phyloP scores from a whole-genome alignment of 2,113 vertebrate genomes.

The Perca schrenkii region DNA sequence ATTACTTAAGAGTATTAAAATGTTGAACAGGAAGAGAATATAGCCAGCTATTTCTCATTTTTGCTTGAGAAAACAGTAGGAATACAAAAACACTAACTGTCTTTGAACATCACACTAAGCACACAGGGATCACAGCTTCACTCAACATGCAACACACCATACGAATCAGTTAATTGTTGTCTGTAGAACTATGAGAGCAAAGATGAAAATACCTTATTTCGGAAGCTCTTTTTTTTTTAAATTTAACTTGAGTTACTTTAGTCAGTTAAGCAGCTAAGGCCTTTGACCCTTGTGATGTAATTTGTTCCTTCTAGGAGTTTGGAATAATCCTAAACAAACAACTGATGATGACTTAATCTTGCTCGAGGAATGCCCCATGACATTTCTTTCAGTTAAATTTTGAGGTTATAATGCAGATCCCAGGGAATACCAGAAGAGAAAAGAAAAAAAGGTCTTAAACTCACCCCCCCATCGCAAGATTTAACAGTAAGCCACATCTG shows the following conservation, averaged over 20 bases:
- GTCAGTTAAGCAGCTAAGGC: background rate
- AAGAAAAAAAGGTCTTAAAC: background rate
- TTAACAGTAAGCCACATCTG: constrained; percentile 31
- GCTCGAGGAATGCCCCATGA: background rate
- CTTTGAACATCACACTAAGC: constrained; percentile 17
- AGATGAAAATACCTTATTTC: background rate
- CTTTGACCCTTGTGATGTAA: background rate
- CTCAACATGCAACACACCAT: constrained; percentile 11
- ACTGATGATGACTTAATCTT: background rate
- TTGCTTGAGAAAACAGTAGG: constrained; percentile 69
- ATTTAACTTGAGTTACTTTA: background rate
- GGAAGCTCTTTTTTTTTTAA: background rate
- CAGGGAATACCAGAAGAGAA: background rate
- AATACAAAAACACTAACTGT: constrained; percentile 43
- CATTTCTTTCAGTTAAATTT: background rate
- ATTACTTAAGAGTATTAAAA: constrained; percentile 46
- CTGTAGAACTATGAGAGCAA: background rate
- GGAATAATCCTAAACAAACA: background rate
- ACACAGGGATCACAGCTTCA: constrained; percentile 49
- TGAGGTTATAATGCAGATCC: background rate
- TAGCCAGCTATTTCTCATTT: constrained; percentile 86
- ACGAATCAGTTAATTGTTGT: background rate
- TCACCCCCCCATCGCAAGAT: background rate
- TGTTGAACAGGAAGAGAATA: constrained; percentile 77
- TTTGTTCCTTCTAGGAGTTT: background rate